These are phyloP conservation scores for Sphaeridia pumilis DNA, from an alignment of 2,888 invertebrate species.

Conservation along the genomic window DNA sequence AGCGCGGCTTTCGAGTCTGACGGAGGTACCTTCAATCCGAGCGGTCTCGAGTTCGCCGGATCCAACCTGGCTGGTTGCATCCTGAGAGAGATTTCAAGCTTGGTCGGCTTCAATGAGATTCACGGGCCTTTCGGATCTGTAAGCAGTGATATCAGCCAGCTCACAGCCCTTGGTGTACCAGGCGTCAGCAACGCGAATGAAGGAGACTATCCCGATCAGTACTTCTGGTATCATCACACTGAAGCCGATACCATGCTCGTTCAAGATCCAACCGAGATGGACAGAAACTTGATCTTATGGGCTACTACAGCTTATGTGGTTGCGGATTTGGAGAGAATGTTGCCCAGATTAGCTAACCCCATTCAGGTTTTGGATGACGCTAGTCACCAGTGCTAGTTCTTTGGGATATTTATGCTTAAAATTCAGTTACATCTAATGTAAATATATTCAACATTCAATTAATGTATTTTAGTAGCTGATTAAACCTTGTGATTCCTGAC, in stretches of 20 bases:
- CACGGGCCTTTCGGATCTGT: constrained; percentile 45
- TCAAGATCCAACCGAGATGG: constrained; percentile 54
- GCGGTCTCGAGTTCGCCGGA: constrained; percentile 57
- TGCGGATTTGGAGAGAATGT: constrained; percentile 58
- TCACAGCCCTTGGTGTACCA: constrained; percentile 55
- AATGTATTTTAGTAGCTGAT: too few relatives aligned
- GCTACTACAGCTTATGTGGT: constrained; percentile 62
- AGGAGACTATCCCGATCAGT: constrained; percentile 52
- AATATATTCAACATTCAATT: too few relatives aligned
- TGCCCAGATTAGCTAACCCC: constrained; percentile 45
- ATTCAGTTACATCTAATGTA: too few relatives aligned
- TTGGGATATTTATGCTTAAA: too few relatives aligned
- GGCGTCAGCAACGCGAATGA: constrained; percentile 55
- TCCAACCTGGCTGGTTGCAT: constrained; percentile 52
- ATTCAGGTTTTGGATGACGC: too few relatives aligned
- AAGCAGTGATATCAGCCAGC: constrained; percentile 57
- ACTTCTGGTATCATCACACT: constrained; percentile 67
- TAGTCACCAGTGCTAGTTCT: too few relatives aligned
- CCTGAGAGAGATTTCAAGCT: constrained; percentile 51
- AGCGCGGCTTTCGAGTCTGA: constrained; percentile 74
- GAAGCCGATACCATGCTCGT: constrained; percentile 62
- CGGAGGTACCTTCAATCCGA: constrained; percentile 56
- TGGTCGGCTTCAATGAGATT: constrained; percentile 57
- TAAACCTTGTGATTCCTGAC: too few relatives aligned
- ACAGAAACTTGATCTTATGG: constrained; percentile 64